Base-by-base conservation (phyloP, 2,797 vertebrate species). In the Loris lydekkerianus region DNA sequence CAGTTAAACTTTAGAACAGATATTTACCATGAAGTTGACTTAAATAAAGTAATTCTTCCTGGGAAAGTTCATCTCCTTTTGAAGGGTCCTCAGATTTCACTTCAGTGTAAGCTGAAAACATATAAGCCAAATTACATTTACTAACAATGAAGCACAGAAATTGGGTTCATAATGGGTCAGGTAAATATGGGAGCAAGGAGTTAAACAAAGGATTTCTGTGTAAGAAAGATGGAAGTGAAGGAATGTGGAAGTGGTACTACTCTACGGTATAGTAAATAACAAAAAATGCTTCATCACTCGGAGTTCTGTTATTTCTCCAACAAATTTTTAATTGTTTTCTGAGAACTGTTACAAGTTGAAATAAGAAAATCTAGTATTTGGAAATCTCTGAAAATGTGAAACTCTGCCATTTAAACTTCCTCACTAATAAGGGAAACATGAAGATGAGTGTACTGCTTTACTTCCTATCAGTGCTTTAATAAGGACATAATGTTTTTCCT, bases 11-110 rank as follows among this genome's bases (percentile, higher is more conserved):
- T 91, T 92, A 76, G 76, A 89, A 94, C 20, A 61, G 88, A 80
- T 97, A 87, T 98, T 99, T 99, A 99, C 99, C 99, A 98, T 98
- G 96, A 67, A 99, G 98, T 93, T 99, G 99, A 98, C 98, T 99
- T 97, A 99, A 99, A 98, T 99, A 98, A 98, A 99, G 99, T 97
- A 99, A 97, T 97, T 99, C 99, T 98, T 99, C 99, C 97, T 99
- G 98, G 85, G 99, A 99, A 98, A 99, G 98, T 97, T 98, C 99
- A 98, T 98, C 98, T 72, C 98, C 98, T 98, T 99, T 99, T 97
- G 98, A 98, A 98, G 99, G 98, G 96, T 99, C 99, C 13, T 99
- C 98, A 81, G 97, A 98, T 89, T 98, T 98, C 85, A 99, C 98
- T 97, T 99, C 99, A 98, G 99, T 99, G 97, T 99, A 99, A 98